These are phyloP conservation scores for Pseudomyrmex pallidus DNA, from an alignment of 1,140 invertebrate genomes.

Conservation along the genomic window DNA sequence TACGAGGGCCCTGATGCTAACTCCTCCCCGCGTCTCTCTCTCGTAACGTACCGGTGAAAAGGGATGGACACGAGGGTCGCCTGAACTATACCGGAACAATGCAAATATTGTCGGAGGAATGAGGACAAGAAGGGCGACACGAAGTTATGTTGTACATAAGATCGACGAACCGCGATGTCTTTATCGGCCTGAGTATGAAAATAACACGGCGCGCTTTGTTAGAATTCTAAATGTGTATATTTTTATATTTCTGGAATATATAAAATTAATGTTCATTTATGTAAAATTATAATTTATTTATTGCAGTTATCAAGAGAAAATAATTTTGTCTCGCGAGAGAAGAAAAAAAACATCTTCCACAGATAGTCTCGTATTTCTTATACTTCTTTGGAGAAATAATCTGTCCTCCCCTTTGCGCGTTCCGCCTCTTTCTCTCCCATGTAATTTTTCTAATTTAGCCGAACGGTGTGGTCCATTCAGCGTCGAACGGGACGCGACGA, in stretches of 20 bases:
- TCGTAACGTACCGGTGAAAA: constrained; percentile 58
- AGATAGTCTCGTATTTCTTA: constrained; percentile 13
- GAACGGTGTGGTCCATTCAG: constrained; percentile 27
- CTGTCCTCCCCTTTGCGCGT: neutral
- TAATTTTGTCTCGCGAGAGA: constrained; percentile 16
- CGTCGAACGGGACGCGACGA: constrained; percentile 9
- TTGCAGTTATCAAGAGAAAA: constrained; percentile 3
- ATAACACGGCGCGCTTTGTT: neutral
- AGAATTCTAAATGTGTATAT: neutral
- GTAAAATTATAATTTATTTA: neutral
- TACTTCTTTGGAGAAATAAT: neutral
- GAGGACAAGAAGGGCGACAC: constrained; percentile 47
- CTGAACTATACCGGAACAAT: constrained; percentile 59
- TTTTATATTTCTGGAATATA: neutral
- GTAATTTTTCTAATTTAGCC: constrained; percentile 55
- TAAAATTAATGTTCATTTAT: no score
- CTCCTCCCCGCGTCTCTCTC: constrained; percentile 32
- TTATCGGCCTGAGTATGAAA: neutral
- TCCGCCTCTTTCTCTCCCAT: neutral
- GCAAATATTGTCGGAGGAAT: constrained; percentile 68
- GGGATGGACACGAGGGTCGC: constrained; percentile 45
- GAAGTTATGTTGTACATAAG: constrained; percentile 61
- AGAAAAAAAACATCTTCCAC: neutral
- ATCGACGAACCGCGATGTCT: neutral
- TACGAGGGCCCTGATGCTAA: constrained; percentile 68